Evolutionary conservation across 92 coral and sea anemone genomes (phyloP).

Genomic region (Siderastrea radians): DNA sequence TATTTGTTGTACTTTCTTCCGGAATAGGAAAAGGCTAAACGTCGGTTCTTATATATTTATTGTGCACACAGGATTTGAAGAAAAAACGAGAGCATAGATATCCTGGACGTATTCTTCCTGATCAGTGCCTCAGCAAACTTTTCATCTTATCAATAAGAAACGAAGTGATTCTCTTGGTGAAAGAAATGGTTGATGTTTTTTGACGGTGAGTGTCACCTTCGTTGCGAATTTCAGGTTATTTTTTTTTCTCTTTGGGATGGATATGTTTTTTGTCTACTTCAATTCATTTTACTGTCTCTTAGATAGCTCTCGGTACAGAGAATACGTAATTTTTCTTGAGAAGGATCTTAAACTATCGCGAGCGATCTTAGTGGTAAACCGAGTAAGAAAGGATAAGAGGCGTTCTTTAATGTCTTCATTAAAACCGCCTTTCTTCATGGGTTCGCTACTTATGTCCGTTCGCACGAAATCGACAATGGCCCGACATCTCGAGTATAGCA

Average conservation of each 20-base stretch:
- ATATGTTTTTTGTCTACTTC: too few species aligned
- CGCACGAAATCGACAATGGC: too few species aligned
- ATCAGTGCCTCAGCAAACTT: not conserved
- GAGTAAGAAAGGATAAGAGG: not conserved
- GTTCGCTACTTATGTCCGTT: too few species aligned
- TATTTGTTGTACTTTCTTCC: not conserved
- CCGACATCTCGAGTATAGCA: too few species aligned
- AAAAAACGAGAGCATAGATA: not conserved
- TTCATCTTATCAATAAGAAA: not conserved
- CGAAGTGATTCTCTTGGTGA: too few species aligned
- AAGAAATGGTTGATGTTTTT: too few species aligned
- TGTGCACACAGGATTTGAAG: not conserved
- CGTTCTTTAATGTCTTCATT: not conserved
- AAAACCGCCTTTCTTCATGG: not conserved
- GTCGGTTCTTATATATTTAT: not conserved
- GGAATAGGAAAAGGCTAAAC: conserved; percentile 12
- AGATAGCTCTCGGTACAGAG: not conserved
- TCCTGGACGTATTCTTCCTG: not conserved
- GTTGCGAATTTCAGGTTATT: not conserved
- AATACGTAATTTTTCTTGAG: not conserved
- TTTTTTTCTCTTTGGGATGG: too few species aligned
- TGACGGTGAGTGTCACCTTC: not conserved
- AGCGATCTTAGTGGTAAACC: not conserved
- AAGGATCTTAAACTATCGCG: not conserved
- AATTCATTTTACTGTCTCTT: too few species aligned